Evolutionary conservation across 2,113 vertebrate genomes (phyloP).

Genomic region (Odontophorus gujanensis): DNA sequence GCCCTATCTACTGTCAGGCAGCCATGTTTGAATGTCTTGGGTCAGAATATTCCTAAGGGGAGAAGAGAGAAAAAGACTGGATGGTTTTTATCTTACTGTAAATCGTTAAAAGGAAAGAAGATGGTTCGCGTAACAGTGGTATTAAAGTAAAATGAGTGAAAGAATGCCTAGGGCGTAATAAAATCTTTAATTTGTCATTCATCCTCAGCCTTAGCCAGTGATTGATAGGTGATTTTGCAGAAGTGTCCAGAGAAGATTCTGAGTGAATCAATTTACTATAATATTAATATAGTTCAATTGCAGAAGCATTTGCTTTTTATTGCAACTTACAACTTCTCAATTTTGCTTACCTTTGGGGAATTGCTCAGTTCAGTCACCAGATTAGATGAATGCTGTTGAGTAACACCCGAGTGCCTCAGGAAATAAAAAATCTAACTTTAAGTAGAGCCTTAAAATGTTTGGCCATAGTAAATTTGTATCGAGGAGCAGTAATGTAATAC

Average conservation of each 20-base stretch:
- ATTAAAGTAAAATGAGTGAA: conserved; percentile 75
- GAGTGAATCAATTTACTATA: conserved; percentile 58
- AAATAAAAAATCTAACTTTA: background rate
- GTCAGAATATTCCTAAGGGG: background rate
- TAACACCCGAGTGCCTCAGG: background rate
- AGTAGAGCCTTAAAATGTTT: background rate
- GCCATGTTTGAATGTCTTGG: background rate
- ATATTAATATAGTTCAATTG: conserved; percentile 50
- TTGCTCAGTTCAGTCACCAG: background rate
- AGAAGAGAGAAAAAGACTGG: background rate
- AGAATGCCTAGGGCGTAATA: conserved; percentile 62
- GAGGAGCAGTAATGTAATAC: background rate
- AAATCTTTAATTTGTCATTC: conserved; percentile 75
- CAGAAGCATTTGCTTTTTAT: conserved; percentile 45
- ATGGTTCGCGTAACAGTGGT: conserved; percentile 72
- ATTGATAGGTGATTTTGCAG: conserved; percentile 68
- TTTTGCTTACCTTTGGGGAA: conserved; percentile 5
- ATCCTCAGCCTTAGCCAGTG: conserved; percentile 62
- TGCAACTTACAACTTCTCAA: background rate
- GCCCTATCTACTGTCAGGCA: background rate
- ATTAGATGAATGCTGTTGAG: background rate
- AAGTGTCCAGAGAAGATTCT: conserved; percentile 71
- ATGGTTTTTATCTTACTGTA: conserved; percentile 56
- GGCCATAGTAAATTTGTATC: background rate
- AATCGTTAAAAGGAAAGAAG: conserved; percentile 68